phyloP scores from a whole-genome alignment of 1,140 invertebrate genomes.

The Drosophila persimilis region DNA sequence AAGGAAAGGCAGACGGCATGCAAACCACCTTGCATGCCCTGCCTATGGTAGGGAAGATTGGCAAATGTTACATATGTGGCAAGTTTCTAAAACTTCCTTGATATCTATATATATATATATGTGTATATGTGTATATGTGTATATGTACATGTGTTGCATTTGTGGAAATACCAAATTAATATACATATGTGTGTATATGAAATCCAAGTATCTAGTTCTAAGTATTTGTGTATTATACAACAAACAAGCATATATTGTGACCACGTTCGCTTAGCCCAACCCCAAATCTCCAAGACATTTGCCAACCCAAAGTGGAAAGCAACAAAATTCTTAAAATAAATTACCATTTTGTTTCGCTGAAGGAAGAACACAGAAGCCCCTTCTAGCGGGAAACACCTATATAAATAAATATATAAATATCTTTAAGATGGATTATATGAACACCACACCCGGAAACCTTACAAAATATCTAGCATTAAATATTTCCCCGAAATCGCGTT shows the following conservation, averaged over 20 bases:
- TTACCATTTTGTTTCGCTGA: constrained; percentile 7
- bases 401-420: constrained; percentile 32
- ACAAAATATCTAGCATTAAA: constrained; percentile 39
- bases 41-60: constrained; percentile 11
- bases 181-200: constrained; percentile 5
- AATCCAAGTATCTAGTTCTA: constrained; percentile 40
- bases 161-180: constrained; percentile 38
- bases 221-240: constrained; percentile 48
- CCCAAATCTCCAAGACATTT: constrained; percentile 41
- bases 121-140: constrained; percentile 3
- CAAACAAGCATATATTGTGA: constrained; percentile 31
- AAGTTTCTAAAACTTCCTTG: constrained; percentile 69
- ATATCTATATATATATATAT: constrained; percentile 27
- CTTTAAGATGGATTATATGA: constrained; percentile 49
- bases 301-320: constrained; percentile 23
- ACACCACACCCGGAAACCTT: constrained; percentile 11
- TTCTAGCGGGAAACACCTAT: not conserved
- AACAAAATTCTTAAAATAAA: constrained; percentile 35
- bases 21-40: too few species aligned
- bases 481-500: constrained; percentile 26
- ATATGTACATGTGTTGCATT: constrained; percentile 1
- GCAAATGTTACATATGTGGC: constrained; percentile 15
- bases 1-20: not conserved
- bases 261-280: constrained; percentile 32
- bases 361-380: not conserved